Base-by-base conservation (phyloP, 2,113 vertebrate genomes). In the Periophthalmodon schlosseri region DNA sequence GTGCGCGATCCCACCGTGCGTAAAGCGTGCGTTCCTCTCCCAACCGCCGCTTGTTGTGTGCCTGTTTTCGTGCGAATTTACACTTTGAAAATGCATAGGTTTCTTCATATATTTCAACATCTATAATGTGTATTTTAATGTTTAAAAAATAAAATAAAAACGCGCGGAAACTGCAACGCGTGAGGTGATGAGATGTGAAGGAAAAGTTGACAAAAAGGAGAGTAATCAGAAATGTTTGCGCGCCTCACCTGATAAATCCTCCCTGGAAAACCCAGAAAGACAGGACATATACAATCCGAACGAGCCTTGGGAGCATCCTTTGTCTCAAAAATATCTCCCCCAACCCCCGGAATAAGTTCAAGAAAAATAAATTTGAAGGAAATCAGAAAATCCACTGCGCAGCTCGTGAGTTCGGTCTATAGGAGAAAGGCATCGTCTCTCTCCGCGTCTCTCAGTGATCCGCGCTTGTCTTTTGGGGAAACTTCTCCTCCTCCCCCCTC, bases 291-390 rank as follows among this genome's bases (percentile, higher is more conserved):
- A 93, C 79, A 88, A 92, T 93, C 92, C 93, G 83, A 87, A 90
- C 74, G 90, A 94, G 90, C 88, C 90, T 91, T 88, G 92, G 89
- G 92, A 92, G 89, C 93, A 94, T 94, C 86, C 91, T 94, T 90
- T 90, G 90, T 66, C 88, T 90, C 84, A 87, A 65, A 68, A 82
- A 86, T 89, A 80, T 89, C 77, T 74, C 73, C 82, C 72, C 84
- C 68, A 82, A 76, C 86, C 83, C 72, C 73, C 65, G 72, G 82
- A 91, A 92, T 75, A 90, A 92, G 84, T 91, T 87, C 77, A 36
- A 52, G 50, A 69, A 80, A 83, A 65, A 36, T 36, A 65, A 72
- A 75, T 88, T 79, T 69, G 79, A 68, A 69, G 72, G 36, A 84
- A 72, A 87, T 93, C 90, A 93, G 82, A 89, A 92, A 91, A 93